Evolutionary conservation across 2,113 vertebrate genomes (phyloP), one percentile per base, ranked within the genome.

Genomic region (Synchiropus splendidus): DNA sequence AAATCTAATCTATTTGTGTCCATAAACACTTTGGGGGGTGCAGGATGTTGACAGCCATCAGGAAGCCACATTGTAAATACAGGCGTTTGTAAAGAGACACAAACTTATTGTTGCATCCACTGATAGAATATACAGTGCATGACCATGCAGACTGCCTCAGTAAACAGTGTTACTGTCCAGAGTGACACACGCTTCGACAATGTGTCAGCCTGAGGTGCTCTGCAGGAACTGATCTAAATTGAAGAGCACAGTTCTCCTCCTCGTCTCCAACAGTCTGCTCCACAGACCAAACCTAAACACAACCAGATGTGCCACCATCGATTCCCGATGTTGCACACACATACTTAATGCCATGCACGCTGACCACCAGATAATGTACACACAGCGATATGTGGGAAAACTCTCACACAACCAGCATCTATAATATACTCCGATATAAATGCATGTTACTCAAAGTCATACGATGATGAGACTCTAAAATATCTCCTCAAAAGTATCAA

Each of bases 301-400:
- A 75, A 79, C 70, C 82, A 84, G 82, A 84, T 83, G 80, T 80
- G 65, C 70, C 70, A 64, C 64, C 65, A 58, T 77, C 36, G 51
- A 75, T 61, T 75, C 67, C 45, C 64, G 63, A 76, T 46, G 59
- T 65, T 64, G 53, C 55, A 42, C 49, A 58, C 51, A 45, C 48
- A 48, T 43, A 49, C 59, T 46, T 31, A 37, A 38, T 42, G 39
- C 39, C 33, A 3, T 21, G 45, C 42, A 31, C 54, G 4, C 39
- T 8, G 61, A 71, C 77, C 72, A 31, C 72, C 64, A 53, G 48
- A 62, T 27, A 27, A 27, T 27, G 21, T 27, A 27, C 21, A 27
- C 8, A 8, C 21, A 27, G 21, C 44, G 13, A 15, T 4, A 33
- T 61, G 61, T 51, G 61, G 68, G 47, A 15, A 43, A 51, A 31